Conservation (phyloP, 2,888 invertebrate genomes). For the Saturnia japonica region DNA sequence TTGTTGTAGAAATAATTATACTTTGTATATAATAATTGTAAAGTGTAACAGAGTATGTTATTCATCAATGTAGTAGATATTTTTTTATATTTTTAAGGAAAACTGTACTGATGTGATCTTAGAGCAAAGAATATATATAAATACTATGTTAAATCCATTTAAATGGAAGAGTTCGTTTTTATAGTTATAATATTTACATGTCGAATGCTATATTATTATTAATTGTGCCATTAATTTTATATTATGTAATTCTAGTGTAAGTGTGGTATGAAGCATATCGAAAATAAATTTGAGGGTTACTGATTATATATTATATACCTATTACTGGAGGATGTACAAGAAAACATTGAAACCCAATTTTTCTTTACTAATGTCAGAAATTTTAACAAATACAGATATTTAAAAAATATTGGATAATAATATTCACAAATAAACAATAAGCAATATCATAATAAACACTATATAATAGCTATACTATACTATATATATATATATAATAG, state of each 20-base stretch:
- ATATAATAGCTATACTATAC: too few species aligned
- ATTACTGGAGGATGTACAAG: neutral
- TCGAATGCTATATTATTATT: conserved; percentile 73
- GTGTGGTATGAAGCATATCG: conserved; percentile 49
- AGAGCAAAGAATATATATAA: conserved; percentile 68
- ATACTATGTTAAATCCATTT: conserved; percentile 37
- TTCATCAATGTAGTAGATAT: conserved; percentile 50
- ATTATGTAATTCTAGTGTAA: conserved; percentile 53
- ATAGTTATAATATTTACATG: conserved; percentile 39
- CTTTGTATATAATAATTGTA: conserved; percentile 49
- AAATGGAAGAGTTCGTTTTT: conserved; percentile 49
- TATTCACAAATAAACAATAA: neutral
- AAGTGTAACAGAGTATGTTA: conserved; percentile 46
- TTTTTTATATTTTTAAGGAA: conserved; percentile 55
- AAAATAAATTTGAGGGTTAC: conserved; percentile 34
- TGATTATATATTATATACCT: neutral
- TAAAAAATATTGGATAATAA: neutral
- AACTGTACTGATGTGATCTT: conserved; percentile 76
- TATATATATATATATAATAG: too few species aligned
- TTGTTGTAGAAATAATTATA: neutral
- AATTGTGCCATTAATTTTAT: conserved; percentile 71
- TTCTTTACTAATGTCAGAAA: neutral
- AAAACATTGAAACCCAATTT: neutral
- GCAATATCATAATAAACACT: neutral
- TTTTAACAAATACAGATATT: neutral